Evolutionary conservation across 2,113 vertebrate species (phyloP).

Genomic region (Pycnonotus jocosus): DNA sequence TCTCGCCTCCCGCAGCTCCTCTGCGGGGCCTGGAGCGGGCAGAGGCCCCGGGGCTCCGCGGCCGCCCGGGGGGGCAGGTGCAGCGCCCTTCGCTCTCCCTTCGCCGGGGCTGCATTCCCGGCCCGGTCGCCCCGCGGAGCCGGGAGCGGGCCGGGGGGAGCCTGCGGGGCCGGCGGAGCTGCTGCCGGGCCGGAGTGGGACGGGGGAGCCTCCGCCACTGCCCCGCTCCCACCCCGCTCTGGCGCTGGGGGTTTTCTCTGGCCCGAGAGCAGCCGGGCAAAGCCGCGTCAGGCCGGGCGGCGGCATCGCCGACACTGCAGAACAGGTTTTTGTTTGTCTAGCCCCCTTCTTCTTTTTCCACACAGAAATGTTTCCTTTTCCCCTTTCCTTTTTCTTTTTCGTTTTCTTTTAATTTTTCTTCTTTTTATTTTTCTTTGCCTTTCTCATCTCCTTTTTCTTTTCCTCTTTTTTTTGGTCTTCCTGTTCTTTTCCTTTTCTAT

Average conservation of each 20-base stretch:
- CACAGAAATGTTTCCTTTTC: background rate
- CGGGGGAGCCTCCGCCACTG: too few species aligned
- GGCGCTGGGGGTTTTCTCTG: accelerated
- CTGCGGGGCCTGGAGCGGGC: background rate
- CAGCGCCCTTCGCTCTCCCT: too few species aligned
- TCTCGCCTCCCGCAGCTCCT: background rate
- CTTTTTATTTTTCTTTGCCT: too few species aligned
- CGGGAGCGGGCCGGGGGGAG: too few species aligned
- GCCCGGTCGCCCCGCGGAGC: background rate
- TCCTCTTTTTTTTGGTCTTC: accelerated
- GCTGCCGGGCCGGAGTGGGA: background rate
- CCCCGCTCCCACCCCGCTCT: background rate
- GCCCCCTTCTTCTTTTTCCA: too few species aligned
- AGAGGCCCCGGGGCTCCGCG: too few species aligned
- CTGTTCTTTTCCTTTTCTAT: too few species aligned
- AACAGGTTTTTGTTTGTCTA: background rate
- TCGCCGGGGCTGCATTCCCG: background rate
- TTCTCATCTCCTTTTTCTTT: too few species aligned
- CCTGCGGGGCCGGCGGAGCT: background rate
- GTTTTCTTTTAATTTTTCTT: accelerated
- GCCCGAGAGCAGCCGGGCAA: background rate
- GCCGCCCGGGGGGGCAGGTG: background rate
- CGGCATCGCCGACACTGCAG: background rate
- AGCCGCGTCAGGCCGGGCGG: background rate
- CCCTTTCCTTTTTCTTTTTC: accelerated